Base-by-base conservation (phyloP, 1,140 invertebrate species). In the Cheumatopsyche charites region DNA sequence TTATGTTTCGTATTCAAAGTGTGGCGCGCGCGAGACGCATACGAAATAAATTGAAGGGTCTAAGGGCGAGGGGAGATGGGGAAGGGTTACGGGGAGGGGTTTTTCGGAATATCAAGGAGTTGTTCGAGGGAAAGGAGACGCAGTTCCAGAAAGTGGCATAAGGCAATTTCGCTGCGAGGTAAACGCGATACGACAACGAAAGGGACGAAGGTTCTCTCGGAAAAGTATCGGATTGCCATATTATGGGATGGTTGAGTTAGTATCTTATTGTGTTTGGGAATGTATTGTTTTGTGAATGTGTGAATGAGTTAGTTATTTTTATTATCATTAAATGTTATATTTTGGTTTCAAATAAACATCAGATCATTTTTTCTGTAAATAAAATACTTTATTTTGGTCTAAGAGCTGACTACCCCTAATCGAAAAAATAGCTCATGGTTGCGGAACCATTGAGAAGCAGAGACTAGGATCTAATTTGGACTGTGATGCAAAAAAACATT, bases 1-100 rank as follows among this genome's bases (percentile, higher is more conserved):
- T 70, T 70, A 58, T 49, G 63, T 70, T 70, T 70, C 67, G 67
- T 62, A 70, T 70, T 70, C 67, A 70, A 70, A 61, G 52, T 66
- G 63, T 42, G 63, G 36, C 63, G 17, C 63, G 17, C 25, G 25
- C 42, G 45, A 29, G 45, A 13, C 15, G 63, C 42, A 66, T 66
- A 66, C 36, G 42, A 66, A 66, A 58, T 9, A 58, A 17, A 17
- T 58, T 11, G 52, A 58, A 58, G 21, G 11, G 19, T 21, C 15
- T 36, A 23, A 26, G 21, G 21, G 21, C 23, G 23, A 19, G 11
- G 11, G 23, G 21, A 13, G 52, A 3, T 19, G 6, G 52, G 11
- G 47, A 52, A 5, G 43, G 43, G 43, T 15, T 12, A 47, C 4
- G 13, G 13, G 43, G 15, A 13, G 4, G 12, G 12, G 11, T 15